Percentiles rank a stretch among this genome's conserved stretches.
Conservation (phyloP, 2,113 vertebrate species). For the Cyprinus carpio region DNA sequence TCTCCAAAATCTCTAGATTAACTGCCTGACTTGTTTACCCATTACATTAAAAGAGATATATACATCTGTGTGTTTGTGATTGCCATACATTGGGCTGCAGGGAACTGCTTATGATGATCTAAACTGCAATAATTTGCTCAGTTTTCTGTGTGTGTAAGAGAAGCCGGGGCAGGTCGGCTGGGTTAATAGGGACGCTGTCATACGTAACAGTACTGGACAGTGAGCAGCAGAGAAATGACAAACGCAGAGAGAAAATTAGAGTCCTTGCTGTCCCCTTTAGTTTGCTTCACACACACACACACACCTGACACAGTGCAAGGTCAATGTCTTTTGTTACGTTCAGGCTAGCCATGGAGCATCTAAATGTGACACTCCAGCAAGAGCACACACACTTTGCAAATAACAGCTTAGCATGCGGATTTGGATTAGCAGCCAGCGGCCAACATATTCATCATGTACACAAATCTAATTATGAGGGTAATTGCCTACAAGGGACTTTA, state of each 20-base stretch:
- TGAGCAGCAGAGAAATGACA: slow-evolving; percentile 51
- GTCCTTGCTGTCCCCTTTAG: not conserved
- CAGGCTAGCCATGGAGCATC: not conserved
- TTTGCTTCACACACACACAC: slow-evolving; percentile 31
- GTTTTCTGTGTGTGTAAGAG: not conserved
- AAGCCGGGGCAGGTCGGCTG: not conserved
- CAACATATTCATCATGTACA: slow-evolving; percentile 49
- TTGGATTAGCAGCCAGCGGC: slow-evolving; percentile 39
- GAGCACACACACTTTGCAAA: slow-evolving; percentile 24
- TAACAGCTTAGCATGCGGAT: slow-evolving; percentile 30
- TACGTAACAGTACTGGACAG: slow-evolving; percentile 54
- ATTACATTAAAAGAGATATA: not conserved
- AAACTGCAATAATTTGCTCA: not conserved
- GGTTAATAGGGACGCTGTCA: slow-evolving; percentile 58
- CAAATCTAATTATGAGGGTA: slow-evolving; percentile 55
- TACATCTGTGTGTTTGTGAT: not conserved
- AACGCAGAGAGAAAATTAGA: slow-evolving; percentile 46
- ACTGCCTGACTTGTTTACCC: not conserved
- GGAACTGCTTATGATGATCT: slow-evolving; percentile 16
- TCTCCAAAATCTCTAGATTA: not conserved
- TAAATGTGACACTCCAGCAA: not conserved
- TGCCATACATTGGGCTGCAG: not conserved
- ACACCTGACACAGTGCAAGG: slow-evolving; percentile 29
- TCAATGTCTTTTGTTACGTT: slow-evolving; percentile 2
- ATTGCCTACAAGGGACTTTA: slow-evolving; percentile 49